phyloP scores from a whole-genome alignment of 2,113 vertebrate species.

The Lota lota region DNA sequence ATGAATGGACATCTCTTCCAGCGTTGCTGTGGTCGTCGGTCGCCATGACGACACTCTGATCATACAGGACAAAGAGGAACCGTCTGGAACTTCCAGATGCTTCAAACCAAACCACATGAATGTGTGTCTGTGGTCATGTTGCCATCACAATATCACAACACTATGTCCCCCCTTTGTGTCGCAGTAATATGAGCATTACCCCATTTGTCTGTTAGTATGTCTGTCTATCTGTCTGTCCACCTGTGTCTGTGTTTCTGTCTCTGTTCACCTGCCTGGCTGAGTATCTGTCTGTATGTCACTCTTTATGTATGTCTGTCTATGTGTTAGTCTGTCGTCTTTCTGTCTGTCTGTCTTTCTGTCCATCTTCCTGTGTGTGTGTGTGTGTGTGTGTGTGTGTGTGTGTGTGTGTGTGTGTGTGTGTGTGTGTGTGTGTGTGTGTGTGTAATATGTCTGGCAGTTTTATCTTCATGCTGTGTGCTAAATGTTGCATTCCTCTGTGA shows the following conservation, averaged over 20 bases:
- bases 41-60: background rate
- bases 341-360: background rate
- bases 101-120: background rate
- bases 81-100: background rate
- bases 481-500: background rate
- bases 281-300: background rate
- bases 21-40: too few species aligned
- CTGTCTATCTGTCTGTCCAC: background rate
- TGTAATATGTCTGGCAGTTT: background rate
- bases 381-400: background rate
- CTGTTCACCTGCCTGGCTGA: background rate
- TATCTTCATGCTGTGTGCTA: background rate
- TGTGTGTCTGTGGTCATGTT: background rate
- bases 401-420: background rate
- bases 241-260: background rate
- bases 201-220: background rate
- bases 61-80: slow-evolving; percentile 8
- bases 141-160: background rate
- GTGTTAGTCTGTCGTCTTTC: background rate
- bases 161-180: slow-evolving; percentile 29
- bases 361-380: background rate
- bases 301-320: background rate
- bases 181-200: background rate
- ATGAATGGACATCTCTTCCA: slow-evolving; percentile 47
- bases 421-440: background rate